Percentiles rank a stretch among this genome's conserved stretches.
These are phyloP conservation scores for Geophilus truncorum DNA, from an alignment of 2,888 invertebrate species.

Conservation along the genomic window DNA sequence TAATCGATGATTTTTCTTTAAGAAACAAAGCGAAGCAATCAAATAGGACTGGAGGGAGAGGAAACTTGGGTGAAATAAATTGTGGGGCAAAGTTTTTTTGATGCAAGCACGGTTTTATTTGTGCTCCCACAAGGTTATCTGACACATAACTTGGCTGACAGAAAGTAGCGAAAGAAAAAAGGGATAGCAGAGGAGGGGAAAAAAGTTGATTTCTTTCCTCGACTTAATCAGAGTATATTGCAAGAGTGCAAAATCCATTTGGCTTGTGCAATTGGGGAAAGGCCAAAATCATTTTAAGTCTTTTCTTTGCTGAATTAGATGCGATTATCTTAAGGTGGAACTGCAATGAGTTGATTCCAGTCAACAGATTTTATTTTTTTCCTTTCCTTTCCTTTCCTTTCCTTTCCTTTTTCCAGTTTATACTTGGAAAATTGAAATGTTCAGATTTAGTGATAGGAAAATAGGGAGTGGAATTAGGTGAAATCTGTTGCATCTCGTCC, in stretches of 20 bases:
- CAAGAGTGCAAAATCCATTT: conserved; percentile 22
- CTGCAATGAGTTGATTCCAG: not conserved
- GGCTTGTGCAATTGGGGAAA: conserved; percentile 18
- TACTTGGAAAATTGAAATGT: not conserved
- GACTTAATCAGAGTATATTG: conserved; percentile 21
- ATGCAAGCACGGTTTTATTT: conserved; percentile 12
- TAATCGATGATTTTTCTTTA: not conserved
- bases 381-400: not conserved
- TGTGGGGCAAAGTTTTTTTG: conserved; percentile 1
- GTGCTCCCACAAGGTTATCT: conserved; percentile 21
- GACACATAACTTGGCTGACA: conserved; percentile 5
- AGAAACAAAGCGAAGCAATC: not conserved
- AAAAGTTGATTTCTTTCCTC: conserved; percentile 9
- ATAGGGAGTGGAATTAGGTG: not conserved
- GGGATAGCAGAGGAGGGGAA: not conserved
- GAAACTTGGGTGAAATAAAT: not conserved
- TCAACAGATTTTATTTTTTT: not conserved
- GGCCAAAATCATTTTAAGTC: conserved; percentile 17
- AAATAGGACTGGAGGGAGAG: not conserved
- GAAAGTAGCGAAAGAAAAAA: not conserved
- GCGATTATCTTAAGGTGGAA: conserved; percentile 17
- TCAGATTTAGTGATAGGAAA: not conserved
- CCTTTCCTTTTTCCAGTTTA: not conserved
- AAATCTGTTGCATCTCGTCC: not conserved
- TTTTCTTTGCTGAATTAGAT: conserved; percentile 21